Evolutionary conservation across 2,888 invertebrate genomes (phyloP).

Genomic region (Candidula unifasciata): DNA sequence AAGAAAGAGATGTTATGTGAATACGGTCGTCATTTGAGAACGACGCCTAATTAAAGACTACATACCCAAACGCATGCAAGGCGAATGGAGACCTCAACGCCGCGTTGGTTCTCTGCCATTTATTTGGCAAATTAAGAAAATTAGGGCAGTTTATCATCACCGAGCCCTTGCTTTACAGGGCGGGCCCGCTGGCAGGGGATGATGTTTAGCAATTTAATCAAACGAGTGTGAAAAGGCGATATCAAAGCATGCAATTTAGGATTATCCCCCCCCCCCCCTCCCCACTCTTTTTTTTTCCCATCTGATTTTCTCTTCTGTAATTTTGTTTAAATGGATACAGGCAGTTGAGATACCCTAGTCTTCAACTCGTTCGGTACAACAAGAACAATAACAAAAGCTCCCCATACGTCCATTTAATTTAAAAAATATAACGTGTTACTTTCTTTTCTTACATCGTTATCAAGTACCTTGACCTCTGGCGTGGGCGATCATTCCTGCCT

Average conservation of each 20-base stretch:
- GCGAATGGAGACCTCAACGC: slow-evolving; percentile 9
- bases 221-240: slow-evolving; percentile 29
- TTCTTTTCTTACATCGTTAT: too few species aligned
- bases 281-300: too few species aligned
- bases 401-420: too few species aligned
- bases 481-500: too few species aligned
- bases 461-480: too few species aligned
- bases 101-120: neutral
- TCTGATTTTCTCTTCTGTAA: too few species aligned
- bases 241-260: neutral
- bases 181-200: neutral
- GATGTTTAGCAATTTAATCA: slow-evolving; percentile 25
- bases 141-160: neutral
- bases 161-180: neutral
- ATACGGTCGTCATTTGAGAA: neutral
- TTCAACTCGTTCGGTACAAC: too few species aligned
- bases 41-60: neutral
- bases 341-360: too few species aligned
- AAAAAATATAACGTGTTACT: too few species aligned
- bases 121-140: neutral
- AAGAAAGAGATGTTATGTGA: neutral
- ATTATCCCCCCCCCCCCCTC: too few species aligned
- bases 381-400: too few species aligned
- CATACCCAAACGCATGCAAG: neutral
- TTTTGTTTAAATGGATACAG: too few species aligned